Evolutionary conservation across 2,797 vertebrate genomes (phyloP).

Genomic region (Heterohyrax brucei): DNA sequence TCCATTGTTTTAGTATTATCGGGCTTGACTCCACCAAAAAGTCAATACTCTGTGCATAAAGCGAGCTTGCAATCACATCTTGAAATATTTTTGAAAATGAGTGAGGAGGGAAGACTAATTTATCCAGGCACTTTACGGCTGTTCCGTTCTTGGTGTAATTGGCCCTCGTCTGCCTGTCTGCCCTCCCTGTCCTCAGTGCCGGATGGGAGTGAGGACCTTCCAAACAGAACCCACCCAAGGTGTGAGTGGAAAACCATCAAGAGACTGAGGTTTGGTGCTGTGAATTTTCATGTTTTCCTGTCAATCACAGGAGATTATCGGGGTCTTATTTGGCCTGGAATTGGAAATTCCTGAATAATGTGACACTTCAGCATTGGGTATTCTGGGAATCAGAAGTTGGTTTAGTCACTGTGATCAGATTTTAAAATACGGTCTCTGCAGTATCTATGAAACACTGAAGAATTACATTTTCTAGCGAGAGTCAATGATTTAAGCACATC

Average conservation of each 20-base stretch:
- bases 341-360: slow-evolving; percentile 73
- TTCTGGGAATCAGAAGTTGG: slow-evolving; percentile 58
- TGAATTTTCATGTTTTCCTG: slow-evolving; percentile 79
- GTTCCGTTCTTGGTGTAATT: not conserved
- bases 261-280: slow-evolving; percentile 64
- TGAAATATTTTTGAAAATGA: slow-evolving; percentile 16
- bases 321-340: slow-evolving; percentile 77
- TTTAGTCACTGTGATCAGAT: slow-evolving; percentile 57
- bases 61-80: not conserved
- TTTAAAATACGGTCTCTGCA: slow-evolving; percentile 59
- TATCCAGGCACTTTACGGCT: not conserved
- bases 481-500: not conserved
- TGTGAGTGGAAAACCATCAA: slow-evolving; percentile 75
- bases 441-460: slow-evolving; percentile 19
- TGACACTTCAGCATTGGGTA: not conserved
- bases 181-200: not conserved
- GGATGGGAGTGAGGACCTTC: slow-evolving; percentile 5
- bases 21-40: not conserved
- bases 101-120: not conserved
- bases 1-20: not conserved
- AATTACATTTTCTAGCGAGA: slow-evolving; percentile 47
- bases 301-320: slow-evolving; percentile 82
- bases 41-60: slow-evolving; percentile 1
- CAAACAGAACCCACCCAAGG: slow-evolving; percentile 69
- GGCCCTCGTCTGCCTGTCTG: slow-evolving; percentile 6